A percentile compares a stretch with the other conserved stretches of the same genome.
phyloP scores from a whole-genome alignment of 2,888 invertebrate genomes.

The Gonocerus acuteangulatus region DNA sequence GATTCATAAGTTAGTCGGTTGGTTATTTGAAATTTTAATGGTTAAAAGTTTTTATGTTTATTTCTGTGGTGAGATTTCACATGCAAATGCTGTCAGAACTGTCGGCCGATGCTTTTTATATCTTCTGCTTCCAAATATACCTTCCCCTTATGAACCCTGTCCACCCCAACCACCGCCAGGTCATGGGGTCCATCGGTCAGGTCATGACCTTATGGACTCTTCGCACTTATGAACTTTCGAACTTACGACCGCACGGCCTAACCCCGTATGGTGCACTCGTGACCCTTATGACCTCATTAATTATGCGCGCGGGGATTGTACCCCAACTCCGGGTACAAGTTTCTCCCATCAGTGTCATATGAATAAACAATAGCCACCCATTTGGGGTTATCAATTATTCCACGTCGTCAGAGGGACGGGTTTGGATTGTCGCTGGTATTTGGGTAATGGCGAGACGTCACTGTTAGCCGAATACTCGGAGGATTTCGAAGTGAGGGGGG shows the following conservation, averaged over 20 bases:
- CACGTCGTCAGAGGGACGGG: conserved; percentile 2
- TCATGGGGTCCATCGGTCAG: no score
- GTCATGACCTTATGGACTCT: conserved; percentile 2
- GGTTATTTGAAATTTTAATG: no score
- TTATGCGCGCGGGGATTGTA: not conserved
- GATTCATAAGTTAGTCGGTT: no score
- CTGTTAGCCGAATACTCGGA: no score
- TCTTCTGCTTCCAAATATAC: no score
- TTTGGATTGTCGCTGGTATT: conserved; percentile 20
- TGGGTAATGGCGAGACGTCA: conserved; percentile 15
- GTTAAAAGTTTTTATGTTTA: no score
- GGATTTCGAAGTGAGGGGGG: no score
- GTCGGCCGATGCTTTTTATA: no score
- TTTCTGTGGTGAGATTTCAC: no score
- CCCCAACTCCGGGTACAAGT: conserved; percentile 10
- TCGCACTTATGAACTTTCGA: conserved; percentile 8
- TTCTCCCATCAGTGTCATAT: conserved; percentile 5
- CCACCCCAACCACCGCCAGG: no score
- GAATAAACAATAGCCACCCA: conserved; percentile 12
- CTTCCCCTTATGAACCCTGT: no score
- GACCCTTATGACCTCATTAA: not conserved
- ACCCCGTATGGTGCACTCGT: not conserved
- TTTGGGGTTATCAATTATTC: conserved; percentile 20
- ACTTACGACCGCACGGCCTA: not conserved
- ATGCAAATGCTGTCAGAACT: no score